Conservation (phyloP, 2,888 invertebrate species). For the Cheilosia impressa region DNA sequence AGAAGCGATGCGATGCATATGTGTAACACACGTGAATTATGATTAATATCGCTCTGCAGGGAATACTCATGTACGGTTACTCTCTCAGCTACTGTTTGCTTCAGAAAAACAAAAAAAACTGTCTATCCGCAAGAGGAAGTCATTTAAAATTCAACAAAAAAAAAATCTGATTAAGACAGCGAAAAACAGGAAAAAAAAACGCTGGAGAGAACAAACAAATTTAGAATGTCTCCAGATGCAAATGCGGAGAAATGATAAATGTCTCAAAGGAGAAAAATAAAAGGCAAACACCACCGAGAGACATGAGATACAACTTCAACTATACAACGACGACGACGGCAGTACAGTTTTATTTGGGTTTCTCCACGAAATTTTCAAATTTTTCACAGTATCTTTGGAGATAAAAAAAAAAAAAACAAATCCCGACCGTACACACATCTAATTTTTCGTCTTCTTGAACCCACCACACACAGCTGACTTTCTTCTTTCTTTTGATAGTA, state of each 20-base stretch:
- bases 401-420: constrained; percentile 5
- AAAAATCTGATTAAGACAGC: constrained; percentile 44
- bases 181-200: constrained; percentile 7
- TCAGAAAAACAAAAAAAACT: constrained; percentile 33
- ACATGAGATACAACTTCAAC: constrained; percentile 26
- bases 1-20: constrained; percentile 42
- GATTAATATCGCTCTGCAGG: constrained; percentile 32
- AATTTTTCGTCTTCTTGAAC: constrained; percentile 42
- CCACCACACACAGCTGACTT: constrained; percentile 65
- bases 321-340: neutral
- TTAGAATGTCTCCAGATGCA: constrained; percentile 46
- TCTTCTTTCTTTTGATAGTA: constrained; percentile 50
- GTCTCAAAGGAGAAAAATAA: constrained; percentile 38
- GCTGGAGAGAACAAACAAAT: neutral
- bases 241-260: constrained; percentile 57
- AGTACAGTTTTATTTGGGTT: constrained; percentile 17
- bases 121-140: constrained; percentile 46
- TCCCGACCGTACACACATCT: too few relatives aligned
- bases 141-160: constrained; percentile 38
- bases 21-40: constrained; percentile 65
- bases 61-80: constrained; percentile 19
- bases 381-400: constrained; percentile 14
- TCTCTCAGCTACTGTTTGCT: constrained; percentile 47
- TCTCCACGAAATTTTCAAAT: constrained; percentile 1
- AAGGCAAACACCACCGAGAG: constrained; percentile 34